phyloP scores from a whole-genome alignment of 2,113 vertebrate genomes.

The Oryzias curvinotus region DNA sequence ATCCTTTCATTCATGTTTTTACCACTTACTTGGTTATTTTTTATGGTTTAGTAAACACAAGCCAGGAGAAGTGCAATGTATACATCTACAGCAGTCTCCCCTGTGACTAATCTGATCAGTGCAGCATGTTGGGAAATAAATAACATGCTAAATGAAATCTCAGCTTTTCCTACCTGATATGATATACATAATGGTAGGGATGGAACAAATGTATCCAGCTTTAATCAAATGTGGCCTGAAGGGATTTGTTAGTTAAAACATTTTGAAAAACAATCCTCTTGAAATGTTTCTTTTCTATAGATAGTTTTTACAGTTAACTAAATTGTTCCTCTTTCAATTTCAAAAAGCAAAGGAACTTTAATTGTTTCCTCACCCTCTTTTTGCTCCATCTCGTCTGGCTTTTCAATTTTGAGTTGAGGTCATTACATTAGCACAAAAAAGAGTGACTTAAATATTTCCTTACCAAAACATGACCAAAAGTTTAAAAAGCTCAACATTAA shows the following conservation, averaged over 20 bases:
- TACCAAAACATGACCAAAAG: too few relatives aligned
- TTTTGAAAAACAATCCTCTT: conserved; percentile 34
- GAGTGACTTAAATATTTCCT: too few relatives aligned
- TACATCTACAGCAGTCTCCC: conserved; percentile 61
- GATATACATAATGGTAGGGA: conserved; percentile 20
- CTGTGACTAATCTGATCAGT: conserved; percentile 67
- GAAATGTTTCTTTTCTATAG: neutral
- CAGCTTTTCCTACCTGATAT: conserved; percentile 28
- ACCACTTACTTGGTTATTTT: too few relatives aligned
- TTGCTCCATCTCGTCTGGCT: too few relatives aligned
- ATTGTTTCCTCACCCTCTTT: too few relatives aligned
- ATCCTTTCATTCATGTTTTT: too few relatives aligned
- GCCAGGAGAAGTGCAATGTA: conserved; percentile 52
- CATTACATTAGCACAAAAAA: too few relatives aligned
- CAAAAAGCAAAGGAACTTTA: too few relatives aligned
- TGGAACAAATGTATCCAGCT: conserved; percentile 27
- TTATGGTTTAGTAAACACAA: conserved; percentile 61
- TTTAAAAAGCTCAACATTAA: too few relatives aligned
- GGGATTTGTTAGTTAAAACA: conserved; percentile 30
- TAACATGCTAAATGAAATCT: conserved; percentile 48
- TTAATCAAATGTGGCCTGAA: conserved; percentile 24
- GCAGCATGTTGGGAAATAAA: conserved; percentile 53
- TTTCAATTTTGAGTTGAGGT: too few relatives aligned
- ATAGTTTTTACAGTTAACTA: too few relatives aligned
- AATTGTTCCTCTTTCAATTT: too few relatives aligned